These are phyloP conservation scores for Nemotelus nigrinus DNA, from an alignment of 2,888 invertebrate genomes.

Conservation along the genomic window DNA sequence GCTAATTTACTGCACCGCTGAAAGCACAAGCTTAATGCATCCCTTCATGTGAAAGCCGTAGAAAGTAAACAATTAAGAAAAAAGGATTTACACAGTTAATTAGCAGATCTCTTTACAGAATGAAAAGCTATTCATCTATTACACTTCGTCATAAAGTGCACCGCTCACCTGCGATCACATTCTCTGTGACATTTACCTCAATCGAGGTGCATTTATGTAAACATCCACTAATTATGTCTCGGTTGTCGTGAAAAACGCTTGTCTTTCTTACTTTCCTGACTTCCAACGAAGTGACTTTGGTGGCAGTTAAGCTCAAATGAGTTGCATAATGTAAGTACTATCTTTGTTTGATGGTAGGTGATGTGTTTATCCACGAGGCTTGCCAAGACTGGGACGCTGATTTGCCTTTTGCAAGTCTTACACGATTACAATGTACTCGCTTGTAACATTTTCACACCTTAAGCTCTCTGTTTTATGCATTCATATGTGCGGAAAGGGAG, in stretches of 20 bases:
- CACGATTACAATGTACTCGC: conserved; percentile 34
- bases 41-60: background rate
- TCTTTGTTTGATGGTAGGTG: too few relatives aligned
- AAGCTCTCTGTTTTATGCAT: background rate
- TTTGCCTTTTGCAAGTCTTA: conserved; percentile 15
- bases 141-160: conserved; percentile 12
- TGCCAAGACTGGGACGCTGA: background rate
- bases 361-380: too few relatives aligned
- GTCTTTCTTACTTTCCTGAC: background rate
- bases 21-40: background rate
- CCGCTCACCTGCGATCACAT: background rate
- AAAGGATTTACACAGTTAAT: conserved; percentile 33
- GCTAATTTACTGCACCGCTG: conserved; percentile 34
- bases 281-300: conserved; percentile 44
- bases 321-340: conserved; percentile 44
- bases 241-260: conserved; percentile 25
- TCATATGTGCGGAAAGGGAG: background rate
- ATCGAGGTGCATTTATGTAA: conserved; percentile 34
- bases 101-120: conserved; percentile 27
- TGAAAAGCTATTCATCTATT: conserved; percentile 39
- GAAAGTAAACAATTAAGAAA: conserved; percentile 36
- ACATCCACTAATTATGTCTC: conserved; percentile 23
- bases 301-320: conserved; percentile 38
- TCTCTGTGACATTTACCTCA: conserved; percentile 6
- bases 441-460: conserved; percentile 35